Base-by-base conservation (phyloP, 2,113 vertebrate genomes). In the Epinephelus lanceolatus region DNA sequence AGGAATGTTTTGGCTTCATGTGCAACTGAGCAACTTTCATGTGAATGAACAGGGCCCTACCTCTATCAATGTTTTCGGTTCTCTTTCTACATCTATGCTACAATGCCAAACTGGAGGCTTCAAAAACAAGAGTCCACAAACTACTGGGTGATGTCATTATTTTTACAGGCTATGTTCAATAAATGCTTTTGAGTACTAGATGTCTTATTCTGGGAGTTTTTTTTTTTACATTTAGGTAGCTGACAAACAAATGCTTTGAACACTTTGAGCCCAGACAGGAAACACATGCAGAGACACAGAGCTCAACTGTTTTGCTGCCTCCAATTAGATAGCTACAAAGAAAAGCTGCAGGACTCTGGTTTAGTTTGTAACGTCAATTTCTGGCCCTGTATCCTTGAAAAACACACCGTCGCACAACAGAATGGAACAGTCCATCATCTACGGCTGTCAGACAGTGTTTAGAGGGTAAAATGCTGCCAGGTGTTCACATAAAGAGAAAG, bases 351-450 rank as follows among this genome's bases (percentile, higher is more conserved):
- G n/a, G 12, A 56, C 23, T 73, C 33, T 62, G 45, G 3, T 33
- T 56, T 11, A 37, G 37, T 56, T 27, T 21, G 0, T 47, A 47
- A 65, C 33, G 30, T 60, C 18, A 42, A 21, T 49, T n/a, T 77
- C 40, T 40, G 12, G 21, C 18, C 53, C 19, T 19, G 63, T 56
- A 57, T 79, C 25, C 15, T 7, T 14, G 5, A 63, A 71, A 67
- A 65, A 52, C 4, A 37, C 14, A 37, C 12, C 19, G 9, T 8
- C 30, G 57, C 53, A 49, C 56, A 60, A 13, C 66, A 68, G 40
- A 63, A 78, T 53, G 17, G 19, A 65, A 57, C 53, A 18, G 18
- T 10, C 76, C 60, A 74, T 56, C 65, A 67, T 62, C 47, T 71
- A 11, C 21, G 2, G 27, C 49, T 71, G 77, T 66, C 52, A 53